Evolutionary conservation across 2,113 vertebrate genomes (phyloP).

Genomic region (Melanocharis versteri): DNA sequence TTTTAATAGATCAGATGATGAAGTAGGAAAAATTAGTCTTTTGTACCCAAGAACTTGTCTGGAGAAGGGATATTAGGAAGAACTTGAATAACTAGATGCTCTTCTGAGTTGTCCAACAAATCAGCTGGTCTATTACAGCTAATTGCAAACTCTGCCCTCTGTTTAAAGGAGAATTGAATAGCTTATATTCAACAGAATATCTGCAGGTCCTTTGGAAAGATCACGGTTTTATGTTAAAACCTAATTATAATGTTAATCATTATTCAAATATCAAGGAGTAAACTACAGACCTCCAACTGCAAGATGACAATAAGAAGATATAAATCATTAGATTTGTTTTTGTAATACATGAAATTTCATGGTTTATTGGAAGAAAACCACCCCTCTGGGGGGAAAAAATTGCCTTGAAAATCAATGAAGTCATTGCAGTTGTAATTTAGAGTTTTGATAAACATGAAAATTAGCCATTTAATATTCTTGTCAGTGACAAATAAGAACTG

Average conservation of each 20-base stretch:
- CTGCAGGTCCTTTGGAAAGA: not conserved
- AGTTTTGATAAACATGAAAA: conserved; percentile 22
- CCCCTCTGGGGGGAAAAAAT: not conserved
- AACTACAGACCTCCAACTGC: not conserved
- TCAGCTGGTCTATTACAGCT: not conserved
- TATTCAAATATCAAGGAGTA: not conserved
- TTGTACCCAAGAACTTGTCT: not conserved
- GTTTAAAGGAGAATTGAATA: not conserved
- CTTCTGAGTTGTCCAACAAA: not conserved
- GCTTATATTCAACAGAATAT: not conserved
- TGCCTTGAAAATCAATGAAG: conserved; percentile 41
- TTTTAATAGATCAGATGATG: not conserved
- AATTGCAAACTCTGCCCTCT: not conserved
- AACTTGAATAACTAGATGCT: not conserved
- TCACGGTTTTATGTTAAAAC: not conserved
- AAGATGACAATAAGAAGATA: not conserved
- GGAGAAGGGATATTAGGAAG: not conserved
- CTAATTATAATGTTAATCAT: conserved; percentile 37
- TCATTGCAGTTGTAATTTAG: not conserved
- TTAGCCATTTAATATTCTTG: conserved; percentile 28
- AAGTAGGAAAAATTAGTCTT: not conserved
- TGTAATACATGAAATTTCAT: not conserved
- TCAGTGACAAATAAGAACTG: not conserved
- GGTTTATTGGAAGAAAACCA: not conserved
- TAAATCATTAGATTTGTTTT: not conserved